Conservation (phyloP, 2,113 vertebrate genomes). For the Ptilorrhoa leucosticta region DNA sequence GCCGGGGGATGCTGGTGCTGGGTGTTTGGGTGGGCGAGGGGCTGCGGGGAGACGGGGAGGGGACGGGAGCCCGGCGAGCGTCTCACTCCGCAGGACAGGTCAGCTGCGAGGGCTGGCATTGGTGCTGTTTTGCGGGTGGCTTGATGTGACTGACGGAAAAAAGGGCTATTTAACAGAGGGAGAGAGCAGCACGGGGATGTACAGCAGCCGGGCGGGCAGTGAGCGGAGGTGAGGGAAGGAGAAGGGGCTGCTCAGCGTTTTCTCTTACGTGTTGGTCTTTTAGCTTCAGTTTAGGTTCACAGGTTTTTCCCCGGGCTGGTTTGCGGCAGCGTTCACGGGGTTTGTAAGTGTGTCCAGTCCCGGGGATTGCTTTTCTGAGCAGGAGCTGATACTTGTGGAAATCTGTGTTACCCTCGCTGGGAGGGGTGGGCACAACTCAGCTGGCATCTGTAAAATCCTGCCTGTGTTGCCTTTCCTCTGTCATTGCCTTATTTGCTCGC, state of each 20-base stretch:
- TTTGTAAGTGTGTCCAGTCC: background rate
- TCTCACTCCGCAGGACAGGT: fast-evolving
- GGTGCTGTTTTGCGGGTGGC: background rate
- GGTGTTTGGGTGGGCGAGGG: background rate
- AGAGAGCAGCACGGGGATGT: background rate
- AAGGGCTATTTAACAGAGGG: background rate
- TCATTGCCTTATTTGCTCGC: constrained; percentile 18
- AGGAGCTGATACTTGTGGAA: background rate
- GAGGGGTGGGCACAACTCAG: background rate
- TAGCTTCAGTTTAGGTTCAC: background rate
- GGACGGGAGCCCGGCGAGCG: background rate
- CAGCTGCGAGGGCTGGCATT: background rate
- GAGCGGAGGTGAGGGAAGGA: background rate
- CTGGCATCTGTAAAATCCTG: background rate
- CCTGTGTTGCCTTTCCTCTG: background rate
- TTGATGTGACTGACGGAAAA: background rate
- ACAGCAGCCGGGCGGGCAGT: background rate
- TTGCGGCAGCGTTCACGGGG: background rate
- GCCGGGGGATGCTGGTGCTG: background rate
- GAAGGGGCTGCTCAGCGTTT: background rate
- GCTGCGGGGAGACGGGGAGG: background rate
- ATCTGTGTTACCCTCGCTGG: background rate
- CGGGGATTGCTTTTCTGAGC: background rate
- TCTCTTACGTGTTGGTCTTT: background rate
- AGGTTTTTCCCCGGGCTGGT: background rate